Conservation (phyloP, 2,797 vertebrate genomes). For the Chelmon rostratus region DNA sequence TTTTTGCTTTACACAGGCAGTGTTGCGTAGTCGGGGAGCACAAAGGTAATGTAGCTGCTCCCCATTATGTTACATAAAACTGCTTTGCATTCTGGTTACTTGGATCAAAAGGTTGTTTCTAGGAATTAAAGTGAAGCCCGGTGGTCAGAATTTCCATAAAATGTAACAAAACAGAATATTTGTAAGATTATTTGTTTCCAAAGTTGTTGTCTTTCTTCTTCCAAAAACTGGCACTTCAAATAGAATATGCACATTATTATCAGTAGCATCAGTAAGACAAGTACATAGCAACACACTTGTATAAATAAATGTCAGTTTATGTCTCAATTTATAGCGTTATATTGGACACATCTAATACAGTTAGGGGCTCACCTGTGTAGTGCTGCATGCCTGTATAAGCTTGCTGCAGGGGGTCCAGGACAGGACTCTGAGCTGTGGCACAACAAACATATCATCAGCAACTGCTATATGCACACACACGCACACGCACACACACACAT, state of each 20-base stretch:
- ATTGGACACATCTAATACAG: neutral
- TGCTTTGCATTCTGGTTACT: slow-evolving; percentile 30
- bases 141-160: neutral
- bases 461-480: slow-evolving; percentile 27
- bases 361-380: slow-evolving; percentile 89
- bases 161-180: neutral
- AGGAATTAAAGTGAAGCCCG: neutral
- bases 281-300: neutral
- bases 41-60: slow-evolving; percentile 33
- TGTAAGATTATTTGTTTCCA: neutral
- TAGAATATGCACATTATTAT: neutral
- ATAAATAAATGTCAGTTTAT: slow-evolving; percentile 4
- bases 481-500: neutral
- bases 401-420: slow-evolving; percentile 93
- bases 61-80: slow-evolving; percentile 50
- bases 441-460: slow-evolving; percentile 59
- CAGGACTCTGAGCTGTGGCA: slow-evolving; percentile 93
- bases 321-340: neutral
- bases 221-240: neutral
- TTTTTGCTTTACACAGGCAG: slow-evolving; percentile 50
- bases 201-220: neutral
- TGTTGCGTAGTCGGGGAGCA: neutral
- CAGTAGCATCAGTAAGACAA: neutral
- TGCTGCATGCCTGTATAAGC: slow-evolving; percentile 97
- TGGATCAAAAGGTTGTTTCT: neutral